Conservation (phyloP, 2,797 vertebrate genomes). For the Xerus rutilus region DNA sequence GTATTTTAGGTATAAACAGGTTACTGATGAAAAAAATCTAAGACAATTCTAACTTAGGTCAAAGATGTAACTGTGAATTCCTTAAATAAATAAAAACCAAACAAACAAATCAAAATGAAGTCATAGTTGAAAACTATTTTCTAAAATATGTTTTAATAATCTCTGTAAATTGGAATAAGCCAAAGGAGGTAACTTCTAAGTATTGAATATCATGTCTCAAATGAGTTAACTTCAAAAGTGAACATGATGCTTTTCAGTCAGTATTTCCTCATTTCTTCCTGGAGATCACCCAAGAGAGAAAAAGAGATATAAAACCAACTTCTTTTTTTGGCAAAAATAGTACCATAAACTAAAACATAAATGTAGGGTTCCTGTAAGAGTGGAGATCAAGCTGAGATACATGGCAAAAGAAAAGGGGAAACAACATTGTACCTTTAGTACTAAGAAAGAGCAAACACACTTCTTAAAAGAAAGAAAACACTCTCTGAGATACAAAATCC, state of each 20-base stretch:
- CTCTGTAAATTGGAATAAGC: neutral
- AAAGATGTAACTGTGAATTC: neutral
- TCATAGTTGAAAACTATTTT: slow-evolving; percentile 11
- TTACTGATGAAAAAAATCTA: slow-evolving; percentile 29
- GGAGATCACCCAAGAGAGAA: too few species aligned
- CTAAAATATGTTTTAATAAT: slow-evolving; percentile 39
- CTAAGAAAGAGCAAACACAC: too few species aligned
- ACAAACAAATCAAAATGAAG: neutral
- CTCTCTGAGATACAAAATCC: too few species aligned
- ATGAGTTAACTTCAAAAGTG: neutral
- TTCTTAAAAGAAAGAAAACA: too few species aligned
- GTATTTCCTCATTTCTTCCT: too few species aligned
- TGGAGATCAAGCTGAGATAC: too few species aligned
- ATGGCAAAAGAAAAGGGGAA: too few species aligned
- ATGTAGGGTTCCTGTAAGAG: too few species aligned
- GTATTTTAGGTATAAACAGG: slow-evolving; percentile 45
- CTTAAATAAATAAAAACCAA: neutral
- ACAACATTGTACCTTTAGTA: too few species aligned
- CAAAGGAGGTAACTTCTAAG: neutral
- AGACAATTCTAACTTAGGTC: slow-evolving; percentile 11
- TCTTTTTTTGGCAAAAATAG: too few species aligned
- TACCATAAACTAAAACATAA: too few species aligned
- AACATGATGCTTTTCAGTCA: neutral
- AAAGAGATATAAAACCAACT: too few species aligned
- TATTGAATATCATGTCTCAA: neutral